Evolutionary conservation across 2,113 vertebrate genomes (phyloP).

Genomic region (Pardalotus punctatus): DNA sequence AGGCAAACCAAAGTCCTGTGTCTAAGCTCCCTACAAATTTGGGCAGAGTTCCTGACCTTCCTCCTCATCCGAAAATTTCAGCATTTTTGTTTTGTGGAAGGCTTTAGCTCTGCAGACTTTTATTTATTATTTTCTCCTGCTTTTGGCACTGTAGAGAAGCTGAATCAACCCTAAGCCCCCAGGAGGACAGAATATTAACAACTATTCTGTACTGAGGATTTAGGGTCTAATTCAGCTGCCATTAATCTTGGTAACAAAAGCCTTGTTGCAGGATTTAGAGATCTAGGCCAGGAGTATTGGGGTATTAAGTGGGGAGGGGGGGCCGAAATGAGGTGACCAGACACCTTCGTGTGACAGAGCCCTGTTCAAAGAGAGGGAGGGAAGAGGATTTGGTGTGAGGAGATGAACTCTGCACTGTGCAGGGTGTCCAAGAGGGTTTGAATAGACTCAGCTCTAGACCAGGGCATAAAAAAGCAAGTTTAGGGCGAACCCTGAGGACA

Average conservation of each 20-base stretch:
- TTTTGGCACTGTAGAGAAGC: not conserved
- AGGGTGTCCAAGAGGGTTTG: not conserved
- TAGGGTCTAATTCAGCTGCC: slow-evolving; percentile 4
- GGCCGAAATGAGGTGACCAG: not conserved
- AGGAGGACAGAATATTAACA: not conserved
- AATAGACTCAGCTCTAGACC: not conserved
- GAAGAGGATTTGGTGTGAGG: not conserved
- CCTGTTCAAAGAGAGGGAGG: not conserved
- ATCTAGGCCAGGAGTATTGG: not conserved
- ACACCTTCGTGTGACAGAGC: not conserved
- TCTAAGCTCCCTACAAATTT: not conserved
- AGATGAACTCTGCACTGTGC: not conserved
- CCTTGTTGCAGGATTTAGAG: slow-evolving; percentile 21
- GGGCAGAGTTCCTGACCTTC: not conserved
- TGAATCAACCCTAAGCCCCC: not conserved
- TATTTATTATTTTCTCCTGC: not conserved
- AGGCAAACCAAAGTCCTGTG: not conserved
- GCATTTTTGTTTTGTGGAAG: not conserved
- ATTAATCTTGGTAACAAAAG: slow-evolving; percentile 5
- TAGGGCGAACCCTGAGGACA: not conserved
- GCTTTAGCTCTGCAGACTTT: not conserved
- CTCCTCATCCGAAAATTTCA: not conserved
- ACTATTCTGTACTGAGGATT: slow-evolving; percentile 24
- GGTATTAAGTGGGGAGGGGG: not conserved
- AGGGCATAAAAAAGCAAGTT: not conserved